Evolutionary conservation across 2,797 vertebrate genomes (phyloP).

Genomic region (Danionella dracula): DNA sequence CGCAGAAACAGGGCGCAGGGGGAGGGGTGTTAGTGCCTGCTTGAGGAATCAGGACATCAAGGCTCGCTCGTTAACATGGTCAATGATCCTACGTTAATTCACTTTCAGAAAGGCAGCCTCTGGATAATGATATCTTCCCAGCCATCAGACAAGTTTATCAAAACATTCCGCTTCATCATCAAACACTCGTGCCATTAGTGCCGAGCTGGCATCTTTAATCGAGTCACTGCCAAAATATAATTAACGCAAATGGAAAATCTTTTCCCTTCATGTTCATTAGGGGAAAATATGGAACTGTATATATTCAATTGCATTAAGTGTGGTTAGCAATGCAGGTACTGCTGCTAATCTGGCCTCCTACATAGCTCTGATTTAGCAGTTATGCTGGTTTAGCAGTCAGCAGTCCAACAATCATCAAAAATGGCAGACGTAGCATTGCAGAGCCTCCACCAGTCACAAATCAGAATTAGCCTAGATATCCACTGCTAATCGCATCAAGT

Average conservation of each 20-base stretch:
- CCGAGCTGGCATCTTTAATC: conserved; percentile 43
- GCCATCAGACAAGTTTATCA: conserved; percentile 41
- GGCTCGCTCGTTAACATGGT: conserved; percentile 42
- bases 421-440: conserved; percentile 22
- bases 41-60: conserved; percentile 44
- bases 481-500: conserved; percentile 34
- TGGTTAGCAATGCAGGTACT: conserved; percentile 35
- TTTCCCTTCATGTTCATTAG: conserved; percentile 31
- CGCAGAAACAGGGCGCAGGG: background rate
- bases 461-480: conserved; percentile 27
- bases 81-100: conserved; percentile 46
- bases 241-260: conserved; percentile 30
- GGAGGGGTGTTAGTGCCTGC: conserved; percentile 14
- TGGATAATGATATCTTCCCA: conserved; percentile 39
- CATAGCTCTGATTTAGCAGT: conserved; percentile 35
- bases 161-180: conserved; percentile 39
- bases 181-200: conserved; percentile 23
- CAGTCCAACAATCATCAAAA: conserved; percentile 22
- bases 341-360: conserved; percentile 41
- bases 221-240: conserved; percentile 30
- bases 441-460: conserved; percentile 23
- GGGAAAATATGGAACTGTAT: conserved; percentile 27
- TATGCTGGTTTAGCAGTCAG: conserved; percentile 31
- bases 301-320: conserved; percentile 30
- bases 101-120: conserved; percentile 35